Percentiles rank a stretch among this genome's conserved stretches.
Evolutionary conservation across 2,113 vertebrate species (phyloP).

Genomic region (Vulpes vulpes): DNA sequence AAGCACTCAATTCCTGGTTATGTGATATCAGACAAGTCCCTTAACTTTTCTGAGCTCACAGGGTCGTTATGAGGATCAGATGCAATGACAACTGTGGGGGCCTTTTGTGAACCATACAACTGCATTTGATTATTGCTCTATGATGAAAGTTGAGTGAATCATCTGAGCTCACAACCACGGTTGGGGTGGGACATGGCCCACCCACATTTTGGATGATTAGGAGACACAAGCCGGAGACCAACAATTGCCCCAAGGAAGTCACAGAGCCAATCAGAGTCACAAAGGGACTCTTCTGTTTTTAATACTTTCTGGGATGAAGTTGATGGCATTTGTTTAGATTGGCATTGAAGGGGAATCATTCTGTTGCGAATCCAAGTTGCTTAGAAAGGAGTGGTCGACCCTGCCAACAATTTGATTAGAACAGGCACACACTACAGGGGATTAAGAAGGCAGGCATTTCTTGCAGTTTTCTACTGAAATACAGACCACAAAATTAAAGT

Average conservation of each 20-base stretch:
- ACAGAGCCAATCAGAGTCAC: conserved; percentile 59
- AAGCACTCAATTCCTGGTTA: neutral
- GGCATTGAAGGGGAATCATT: conserved; percentile 58
- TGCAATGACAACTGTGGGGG: neutral
- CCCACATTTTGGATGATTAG: conserved; percentile 67
- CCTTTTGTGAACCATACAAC: neutral
- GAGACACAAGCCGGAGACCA: conserved; percentile 32
- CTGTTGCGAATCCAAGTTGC: conserved; percentile 61
- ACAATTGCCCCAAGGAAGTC: conserved; percentile 64
- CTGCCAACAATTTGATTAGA: conserved; percentile 61
- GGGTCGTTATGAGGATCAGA: neutral
- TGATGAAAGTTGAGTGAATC: conserved; percentile 28
- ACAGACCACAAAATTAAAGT: neutral
- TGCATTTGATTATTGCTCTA: conserved; percentile 50
- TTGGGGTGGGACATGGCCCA: conserved; percentile 56
- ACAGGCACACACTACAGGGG: neutral
- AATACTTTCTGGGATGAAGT: conserved; percentile 62
- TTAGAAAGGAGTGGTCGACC: conserved; percentile 36
- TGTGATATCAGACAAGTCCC: neutral
- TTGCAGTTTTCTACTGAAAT: neutral
- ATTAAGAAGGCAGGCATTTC: neutral
- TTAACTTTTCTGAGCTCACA: neutral
- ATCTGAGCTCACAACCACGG: neutral
- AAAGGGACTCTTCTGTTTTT: conserved; percentile 69
- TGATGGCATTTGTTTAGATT: conserved; percentile 77